These are phyloP conservation scores for Gnatocerus cornutus DNA, from an alignment of 2,888 invertebrate genomes.

Conservation along the genomic window DNA sequence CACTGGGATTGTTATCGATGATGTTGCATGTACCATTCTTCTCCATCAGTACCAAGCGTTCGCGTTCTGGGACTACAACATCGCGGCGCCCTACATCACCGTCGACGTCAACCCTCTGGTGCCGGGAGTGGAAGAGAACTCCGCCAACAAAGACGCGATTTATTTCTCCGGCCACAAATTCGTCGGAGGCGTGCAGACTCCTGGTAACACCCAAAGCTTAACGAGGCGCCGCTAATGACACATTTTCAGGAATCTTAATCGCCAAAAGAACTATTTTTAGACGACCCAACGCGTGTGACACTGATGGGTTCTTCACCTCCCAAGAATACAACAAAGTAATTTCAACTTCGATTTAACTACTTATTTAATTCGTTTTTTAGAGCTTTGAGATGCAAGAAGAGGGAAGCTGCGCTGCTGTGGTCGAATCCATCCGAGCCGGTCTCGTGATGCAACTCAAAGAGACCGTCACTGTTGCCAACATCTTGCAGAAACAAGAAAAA, in stretches of 20 bases:
- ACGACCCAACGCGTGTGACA: slow-evolving; percentile 68
- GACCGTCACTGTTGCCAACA: slow-evolving; percentile 82
- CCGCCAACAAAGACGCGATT: slow-evolving; percentile 90
- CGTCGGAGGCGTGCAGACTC: slow-evolving; percentile 91
- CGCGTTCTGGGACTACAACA: slow-evolving; percentile 93
- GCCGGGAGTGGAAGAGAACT: slow-evolving; percentile 78
- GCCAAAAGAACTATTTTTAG: slow-evolving; percentile 77
- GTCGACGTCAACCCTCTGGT: slow-evolving; percentile 90
- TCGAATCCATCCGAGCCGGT: slow-evolving; percentile 89
- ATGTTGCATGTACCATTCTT: slow-evolving; percentile 85
- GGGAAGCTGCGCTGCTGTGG: slow-evolving; percentile 83
- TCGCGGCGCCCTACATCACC: slow-evolving; percentile 85
- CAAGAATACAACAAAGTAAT: slow-evolving; percentile 67
- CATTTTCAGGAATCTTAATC: slow-evolving; percentile 75
- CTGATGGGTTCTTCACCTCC: slow-evolving; percentile 68
- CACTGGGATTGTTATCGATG: slow-evolving; percentile 91
- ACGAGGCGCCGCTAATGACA: slow-evolving; percentile 10
- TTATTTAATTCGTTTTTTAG: slow-evolving; percentile 66
- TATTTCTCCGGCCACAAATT: slow-evolving; percentile 94
- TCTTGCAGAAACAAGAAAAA: slow-evolving; percentile 81
- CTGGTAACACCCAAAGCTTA: slow-evolving; percentile 70
- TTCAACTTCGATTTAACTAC: too few relatives aligned
- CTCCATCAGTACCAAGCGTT: slow-evolving; percentile 88
- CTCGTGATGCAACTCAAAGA: slow-evolving; percentile 90
- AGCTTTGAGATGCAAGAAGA: slow-evolving; percentile 81